Evolutionary conservation across 2,797 vertebrate species (phyloP).

Genomic region (Pipistrellus kuhlii): DNA sequence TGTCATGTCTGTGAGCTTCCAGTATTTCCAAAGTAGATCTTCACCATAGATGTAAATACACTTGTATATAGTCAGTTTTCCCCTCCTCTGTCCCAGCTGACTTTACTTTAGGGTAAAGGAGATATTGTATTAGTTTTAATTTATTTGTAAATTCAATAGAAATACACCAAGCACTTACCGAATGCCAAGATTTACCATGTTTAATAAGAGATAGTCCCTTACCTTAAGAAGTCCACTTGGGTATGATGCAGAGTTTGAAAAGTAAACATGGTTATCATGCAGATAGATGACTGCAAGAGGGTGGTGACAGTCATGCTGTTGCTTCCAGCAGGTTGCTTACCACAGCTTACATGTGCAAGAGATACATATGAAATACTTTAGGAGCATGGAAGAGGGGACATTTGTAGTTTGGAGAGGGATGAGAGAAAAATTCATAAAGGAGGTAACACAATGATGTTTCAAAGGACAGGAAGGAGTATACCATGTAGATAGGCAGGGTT

Average conservation of each 20-base stretch:
- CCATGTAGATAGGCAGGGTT: neutral
- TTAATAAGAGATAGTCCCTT: neutral
- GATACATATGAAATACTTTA: neutral
- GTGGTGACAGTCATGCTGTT: neutral
- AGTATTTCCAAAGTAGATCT: neutral
- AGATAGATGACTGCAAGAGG: neutral
- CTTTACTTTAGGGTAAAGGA: neutral
- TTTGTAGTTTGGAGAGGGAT: neutral
- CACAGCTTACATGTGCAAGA: neutral
- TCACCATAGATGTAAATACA: neutral
- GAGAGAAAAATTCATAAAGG: neutral
- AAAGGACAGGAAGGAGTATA: neutral
- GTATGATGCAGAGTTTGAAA: neutral
- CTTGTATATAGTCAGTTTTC: neutral
- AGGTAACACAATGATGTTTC: neutral
- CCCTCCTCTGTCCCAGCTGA: neutral
- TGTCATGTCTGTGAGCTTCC: neutral
- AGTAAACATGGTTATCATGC: neutral
- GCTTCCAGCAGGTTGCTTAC: neutral
- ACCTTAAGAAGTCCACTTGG: neutral
- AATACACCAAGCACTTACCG: neutral
- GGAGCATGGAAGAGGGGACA: neutral
- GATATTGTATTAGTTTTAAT: neutral
- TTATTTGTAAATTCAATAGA: constrained; percentile 22
- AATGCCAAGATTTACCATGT: neutral